A percentile compares a stretch with the other conserved stretches of the same genome.
Evolutionary conservation across 2,797 vertebrate species (phyloP).

Genomic region (Hippoglossus hippoglossus): DNA sequence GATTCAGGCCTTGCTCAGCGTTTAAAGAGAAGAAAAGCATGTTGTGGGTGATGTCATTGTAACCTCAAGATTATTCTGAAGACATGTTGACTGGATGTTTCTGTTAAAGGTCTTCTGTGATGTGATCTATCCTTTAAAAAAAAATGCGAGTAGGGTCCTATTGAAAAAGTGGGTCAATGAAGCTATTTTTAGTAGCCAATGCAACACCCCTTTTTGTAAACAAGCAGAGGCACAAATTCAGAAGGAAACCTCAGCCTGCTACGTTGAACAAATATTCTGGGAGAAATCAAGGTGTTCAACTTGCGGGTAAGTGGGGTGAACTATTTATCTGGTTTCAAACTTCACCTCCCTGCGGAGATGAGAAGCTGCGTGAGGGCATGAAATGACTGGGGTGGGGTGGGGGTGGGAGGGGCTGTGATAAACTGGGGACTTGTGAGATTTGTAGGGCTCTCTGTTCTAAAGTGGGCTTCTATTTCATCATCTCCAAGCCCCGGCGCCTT

Average conservation of each 20-base stretch:
- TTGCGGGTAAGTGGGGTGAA: constrained; percentile 74
- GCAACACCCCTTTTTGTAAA: constrained; percentile 70
- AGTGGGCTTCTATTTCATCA: constrained; percentile 83
- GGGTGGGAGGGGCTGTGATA: constrained; percentile 76
- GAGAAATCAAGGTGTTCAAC: constrained; percentile 73
- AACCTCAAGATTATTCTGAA: constrained; percentile 40
- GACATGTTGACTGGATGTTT: constrained; percentile 47
- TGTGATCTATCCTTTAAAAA: constrained; percentile 57
- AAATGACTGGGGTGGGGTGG: constrained; percentile 54
- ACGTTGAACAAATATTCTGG: constrained; percentile 69
- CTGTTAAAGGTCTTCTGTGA: constrained; percentile 54
- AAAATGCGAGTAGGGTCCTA: constrained; percentile 70
- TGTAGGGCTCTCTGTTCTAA: constrained; percentile 80
- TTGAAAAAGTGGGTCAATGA: constrained; percentile 82
- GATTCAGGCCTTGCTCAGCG: constrained; percentile 4
- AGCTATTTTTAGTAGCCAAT: constrained; percentile 83
- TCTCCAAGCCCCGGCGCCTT: constrained; percentile 56
- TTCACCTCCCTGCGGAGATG: constrained; percentile 76
- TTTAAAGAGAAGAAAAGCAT: constrained; percentile 33
- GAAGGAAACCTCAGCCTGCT: constrained; percentile 67
- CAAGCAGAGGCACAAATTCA: constrained; percentile 74
- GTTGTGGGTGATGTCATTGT: constrained; percentile 33
- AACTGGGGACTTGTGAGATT: constrained; percentile 73
- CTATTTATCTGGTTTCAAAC: constrained; percentile 82
- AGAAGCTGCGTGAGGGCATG: constrained; percentile 68